Conservation (phyloP, 64 coral and sea anemone species). For the Montipora sp. region DNA sequence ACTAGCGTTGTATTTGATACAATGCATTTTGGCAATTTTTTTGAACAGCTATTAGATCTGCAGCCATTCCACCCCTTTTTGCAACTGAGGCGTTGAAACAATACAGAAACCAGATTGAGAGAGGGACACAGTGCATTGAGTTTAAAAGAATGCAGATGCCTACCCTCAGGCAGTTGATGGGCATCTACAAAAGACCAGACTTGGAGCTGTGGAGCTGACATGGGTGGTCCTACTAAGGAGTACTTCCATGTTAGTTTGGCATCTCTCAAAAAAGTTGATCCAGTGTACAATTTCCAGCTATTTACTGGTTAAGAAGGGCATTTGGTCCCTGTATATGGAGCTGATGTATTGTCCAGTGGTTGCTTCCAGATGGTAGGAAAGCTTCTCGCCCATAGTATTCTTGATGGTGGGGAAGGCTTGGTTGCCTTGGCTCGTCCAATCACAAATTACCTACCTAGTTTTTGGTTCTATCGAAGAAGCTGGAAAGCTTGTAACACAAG, state of each 20-base stretch:
- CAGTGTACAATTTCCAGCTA: constrained; percentile 36
- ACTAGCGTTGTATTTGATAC: neutral
- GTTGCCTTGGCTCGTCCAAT: constrained; percentile 63
- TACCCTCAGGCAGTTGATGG: constrained; percentile 49
- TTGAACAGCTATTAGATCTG: neutral
- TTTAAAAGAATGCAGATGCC: constrained; percentile 70
- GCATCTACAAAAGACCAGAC: constrained; percentile 59
- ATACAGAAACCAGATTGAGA: neutral
- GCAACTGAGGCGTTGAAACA: constrained; percentile 15
- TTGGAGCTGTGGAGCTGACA: constrained; percentile 55
- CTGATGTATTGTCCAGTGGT: constrained; percentile 46
- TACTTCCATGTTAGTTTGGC: constrained; percentile 47
- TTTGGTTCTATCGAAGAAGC: constrained; percentile 56
- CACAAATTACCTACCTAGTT: constrained; percentile 43
- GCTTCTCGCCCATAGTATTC: constrained; percentile 63
- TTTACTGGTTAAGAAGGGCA: constrained; percentile 68
- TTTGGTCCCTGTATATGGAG: constrained; percentile 45
- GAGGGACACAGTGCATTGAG: constrained; percentile 25
- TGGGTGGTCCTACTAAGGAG: constrained; percentile 66
- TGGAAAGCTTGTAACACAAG: constrained; percentile 38
- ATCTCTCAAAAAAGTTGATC: constrained; percentile 56
- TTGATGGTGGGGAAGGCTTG: constrained; percentile 43
- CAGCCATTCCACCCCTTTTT: neutral
- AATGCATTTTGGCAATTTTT: neutral
- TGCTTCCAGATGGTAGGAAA: constrained; percentile 68